Evolutionary conservation across 2,797 vertebrate genomes (phyloP), one percentile per base, ranked within the genome.

Genomic region (Pantherophis vulpinus): DNA sequence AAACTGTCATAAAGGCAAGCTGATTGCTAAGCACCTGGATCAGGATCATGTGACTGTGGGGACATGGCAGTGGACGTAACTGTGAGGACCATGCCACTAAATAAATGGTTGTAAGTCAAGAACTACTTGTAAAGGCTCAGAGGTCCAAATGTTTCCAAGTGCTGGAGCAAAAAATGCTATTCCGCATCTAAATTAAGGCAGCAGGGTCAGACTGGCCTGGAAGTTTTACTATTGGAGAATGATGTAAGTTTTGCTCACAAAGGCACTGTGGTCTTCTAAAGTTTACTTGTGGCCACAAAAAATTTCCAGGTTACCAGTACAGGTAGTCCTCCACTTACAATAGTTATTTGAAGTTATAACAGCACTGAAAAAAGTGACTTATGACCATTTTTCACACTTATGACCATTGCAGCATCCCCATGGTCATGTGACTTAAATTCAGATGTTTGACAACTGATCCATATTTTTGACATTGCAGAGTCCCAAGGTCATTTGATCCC

Each of bases 1-100:
- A 5, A 70, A n/a, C 5, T 1, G 1, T 63, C 2, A 11, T 32
- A 70, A n/a, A n/a, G 5, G 29, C 1, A n/a, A n/a, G 2, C n/a
- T 70, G 63, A n/a, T 70, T 70, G 5, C 29, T n/a, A 32, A 70
- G 63, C 29, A 70, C 29, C 29, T 70, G 63, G 29, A 70, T 70
- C 13, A 13, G 29, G 29, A 16, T 66, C 5, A 5, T n/a, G 63
- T 13, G 13, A 14, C 14, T 32, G 5, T n/a, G 63, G 63, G 29
- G 13, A 70, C n/a, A 70, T 5, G n/a, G 29, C 29, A 70, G 4
- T 70, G 29, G 63, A 70, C 1, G 2, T 70, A 70, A 70, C 29
- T n/a, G 63, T 70, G 63, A 70, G 29, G 63, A n/a, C 29, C 29
- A n/a, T 32, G 63, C 2, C 63, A n/a, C 13, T 70, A n/a, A 70